A percentile compares a stretch with the other conserved stretches of the same genome.
phyloP scores from a whole-genome alignment of 2,888 invertebrate genomes.

The Allolobophora icterica region DNA sequence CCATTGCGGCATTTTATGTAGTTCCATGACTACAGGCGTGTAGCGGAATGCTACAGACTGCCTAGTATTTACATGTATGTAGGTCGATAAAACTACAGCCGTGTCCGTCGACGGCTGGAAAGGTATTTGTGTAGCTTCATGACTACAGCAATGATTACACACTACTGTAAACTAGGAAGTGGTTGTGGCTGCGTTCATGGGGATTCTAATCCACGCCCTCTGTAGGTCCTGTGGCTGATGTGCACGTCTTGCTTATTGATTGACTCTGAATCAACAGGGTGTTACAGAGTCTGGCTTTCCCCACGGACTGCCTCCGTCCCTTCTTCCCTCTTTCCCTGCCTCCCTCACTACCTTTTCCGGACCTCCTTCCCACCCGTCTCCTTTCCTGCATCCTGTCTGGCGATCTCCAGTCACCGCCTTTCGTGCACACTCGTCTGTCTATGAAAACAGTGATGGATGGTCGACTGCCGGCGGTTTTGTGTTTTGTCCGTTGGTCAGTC shows the following conservation, averaged over 20 bases:
- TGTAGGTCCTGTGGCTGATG: too few relatives aligned
- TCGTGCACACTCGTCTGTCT: neutral
- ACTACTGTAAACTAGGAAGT: neutral
- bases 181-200: neutral
- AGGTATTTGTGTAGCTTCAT: neutral
- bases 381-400: neutral
- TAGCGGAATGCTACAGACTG: neutral
- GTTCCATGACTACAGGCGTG: neutral
- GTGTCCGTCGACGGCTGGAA: too few relatives aligned
- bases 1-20: neutral
- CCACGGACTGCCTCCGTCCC: neutral
- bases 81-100: too few relatives aligned
- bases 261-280: neutral
- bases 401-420: neutral
- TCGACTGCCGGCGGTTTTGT: neutral
- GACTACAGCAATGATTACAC: neutral
- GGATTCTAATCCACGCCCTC: neutral
- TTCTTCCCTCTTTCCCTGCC: neutral
- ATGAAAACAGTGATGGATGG: constrained; percentile 3
- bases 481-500: neutral
- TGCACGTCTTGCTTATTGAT: neutral
- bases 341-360: neutral
- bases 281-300: neutral
- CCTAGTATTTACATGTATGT: neutral
- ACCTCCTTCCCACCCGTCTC: neutral